A percentile compares a stretch with the other conserved stretches of the same genome.
Evolutionary conservation across 2,113 vertebrate species (phyloP).

Genomic region (Notarius quadriscutis): DNA sequence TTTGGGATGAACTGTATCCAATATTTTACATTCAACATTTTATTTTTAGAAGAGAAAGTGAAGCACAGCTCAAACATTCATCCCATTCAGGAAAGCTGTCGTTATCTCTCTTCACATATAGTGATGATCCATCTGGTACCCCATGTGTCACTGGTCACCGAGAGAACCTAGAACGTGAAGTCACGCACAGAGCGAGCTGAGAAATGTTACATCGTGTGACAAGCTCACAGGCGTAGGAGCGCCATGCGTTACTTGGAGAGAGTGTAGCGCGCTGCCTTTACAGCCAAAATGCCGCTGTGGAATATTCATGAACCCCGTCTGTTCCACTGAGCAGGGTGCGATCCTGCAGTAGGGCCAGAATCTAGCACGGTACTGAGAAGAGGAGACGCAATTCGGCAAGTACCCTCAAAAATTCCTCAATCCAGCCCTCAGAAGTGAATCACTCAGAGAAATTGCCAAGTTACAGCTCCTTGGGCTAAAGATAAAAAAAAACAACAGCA

Average conservation of each 20-base stretch:
- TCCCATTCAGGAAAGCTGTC: not conserved
- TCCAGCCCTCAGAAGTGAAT: no score
- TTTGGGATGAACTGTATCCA: not conserved
- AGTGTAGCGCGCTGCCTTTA: not conserved
- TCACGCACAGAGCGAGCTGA: constrained; percentile 27
- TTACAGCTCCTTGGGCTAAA: constrained; percentile 35
- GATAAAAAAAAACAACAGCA: constrained; percentile 33
- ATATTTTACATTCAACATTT: not conserved
- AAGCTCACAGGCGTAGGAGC: constrained; percentile 42
- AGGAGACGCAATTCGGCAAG: constrained; percentile 56
- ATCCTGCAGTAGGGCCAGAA: not conserved
- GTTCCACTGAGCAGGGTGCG: constrained; percentile 21
- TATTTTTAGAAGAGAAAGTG: not conserved
- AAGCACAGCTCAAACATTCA: not conserved
- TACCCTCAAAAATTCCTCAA: constrained; percentile 49
- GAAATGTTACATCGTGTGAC: constrained; percentile 43
- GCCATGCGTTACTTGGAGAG: not conserved
- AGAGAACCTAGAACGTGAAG: constrained; percentile 1
- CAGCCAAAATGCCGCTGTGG: constrained; percentile 7
- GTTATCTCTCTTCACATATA: not conserved
- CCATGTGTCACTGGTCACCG: constrained; percentile 6
- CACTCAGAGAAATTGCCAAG: constrained; percentile 15
- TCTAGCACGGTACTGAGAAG: not conserved
- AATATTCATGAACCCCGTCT: constrained; percentile 57
- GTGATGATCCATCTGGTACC: constrained; percentile 11